Conservation (phyloP, 2,797 vertebrate genomes). For the Aulostomus chinensis region DNA sequence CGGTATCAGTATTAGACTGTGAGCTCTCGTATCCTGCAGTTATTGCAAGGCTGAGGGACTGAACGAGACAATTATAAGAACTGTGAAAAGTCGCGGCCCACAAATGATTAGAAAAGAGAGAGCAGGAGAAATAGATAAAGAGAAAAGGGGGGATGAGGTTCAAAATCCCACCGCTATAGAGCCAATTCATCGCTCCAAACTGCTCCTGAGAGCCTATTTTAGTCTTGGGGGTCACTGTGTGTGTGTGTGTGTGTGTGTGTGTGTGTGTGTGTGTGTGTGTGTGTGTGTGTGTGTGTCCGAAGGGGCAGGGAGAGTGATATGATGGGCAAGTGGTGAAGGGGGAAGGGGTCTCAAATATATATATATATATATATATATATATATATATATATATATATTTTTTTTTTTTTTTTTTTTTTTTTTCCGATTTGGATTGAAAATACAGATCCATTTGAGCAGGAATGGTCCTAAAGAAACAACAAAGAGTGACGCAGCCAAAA, state of each 20-base stretch:
- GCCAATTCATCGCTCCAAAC: conserved; percentile 85
- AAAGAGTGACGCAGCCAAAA: neutral
- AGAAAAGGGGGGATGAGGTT: conserved; percentile 73
- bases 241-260: conserved; percentile 11
- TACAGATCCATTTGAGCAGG: conserved; percentile 55
- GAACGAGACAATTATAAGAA: conserved; percentile 84
- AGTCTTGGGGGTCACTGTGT: conserved; percentile 83
- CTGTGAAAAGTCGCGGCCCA: conserved; percentile 77
- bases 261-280: conserved; percentile 24
- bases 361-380: conserved; percentile 11
- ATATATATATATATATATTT: neutral
- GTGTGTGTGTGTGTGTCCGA: conserved; percentile 34
- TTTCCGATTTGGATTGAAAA: conserved; percentile 55
- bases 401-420: conserved; percentile 3
- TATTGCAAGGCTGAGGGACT: conserved; percentile 80
- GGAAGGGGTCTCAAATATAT: conserved; percentile 51
- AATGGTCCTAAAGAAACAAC: conserved; percentile 35
- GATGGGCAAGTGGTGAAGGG: conserved; percentile 62
- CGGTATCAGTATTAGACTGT: conserved; percentile 74
- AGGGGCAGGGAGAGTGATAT: conserved; percentile 36
- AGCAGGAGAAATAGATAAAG: conserved; percentile 73
- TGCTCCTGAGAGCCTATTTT: conserved; percentile 89
- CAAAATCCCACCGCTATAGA: conserved; percentile 81
- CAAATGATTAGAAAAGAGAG: conserved; percentile 82
- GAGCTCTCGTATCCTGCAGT: conserved; percentile 78